Percentiles rank a stretch among this genome's conserved stretches.
Conservation (phyloP, 2,888 invertebrate species). For the Dryobota labecula region DNA sequence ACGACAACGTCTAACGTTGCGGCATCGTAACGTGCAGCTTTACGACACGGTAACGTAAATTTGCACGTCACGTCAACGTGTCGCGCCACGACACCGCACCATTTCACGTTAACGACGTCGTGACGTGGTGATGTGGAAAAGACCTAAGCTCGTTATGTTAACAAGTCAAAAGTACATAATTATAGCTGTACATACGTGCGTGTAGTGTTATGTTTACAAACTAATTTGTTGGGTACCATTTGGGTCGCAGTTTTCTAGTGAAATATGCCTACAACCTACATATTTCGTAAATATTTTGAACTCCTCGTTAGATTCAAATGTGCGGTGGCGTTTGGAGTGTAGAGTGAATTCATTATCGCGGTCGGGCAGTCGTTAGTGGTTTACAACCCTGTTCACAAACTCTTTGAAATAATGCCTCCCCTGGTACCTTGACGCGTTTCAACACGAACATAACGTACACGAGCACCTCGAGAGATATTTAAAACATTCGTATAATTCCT, state of each 20-base stretch:
- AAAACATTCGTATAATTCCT: conserved; percentile 68
- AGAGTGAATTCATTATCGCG: conserved; percentile 87
- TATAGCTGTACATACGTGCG: conserved; percentile 22
- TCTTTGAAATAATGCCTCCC: conserved; percentile 87
- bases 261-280: conserved; percentile 58
- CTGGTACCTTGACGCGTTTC: conserved; percentile 72
- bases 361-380: conserved; percentile 87
- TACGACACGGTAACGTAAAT: too few species aligned
- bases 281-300: conserved; percentile 71
- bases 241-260: conserved; percentile 52
- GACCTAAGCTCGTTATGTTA: conserved; percentile 15
- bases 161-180: conserved; percentile 18
- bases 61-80: too few species aligned
- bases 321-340: conserved; percentile 79
- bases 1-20: too few species aligned
- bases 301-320: conserved; percentile 76
- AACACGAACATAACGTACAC: conserved; percentile 66
- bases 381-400: conserved; percentile 85
- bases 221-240: conserved; percentile 56
- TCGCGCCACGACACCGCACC: too few species aligned
- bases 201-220: conserved; percentile 42
- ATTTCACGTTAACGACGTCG: too few species aligned
- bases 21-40: too few species aligned
- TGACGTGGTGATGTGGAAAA: too few species aligned
- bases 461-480: conserved; percentile 69